Base-by-base conservation (phyloP, 1,140 invertebrate species). In the Drosophila baimaii region DNA sequence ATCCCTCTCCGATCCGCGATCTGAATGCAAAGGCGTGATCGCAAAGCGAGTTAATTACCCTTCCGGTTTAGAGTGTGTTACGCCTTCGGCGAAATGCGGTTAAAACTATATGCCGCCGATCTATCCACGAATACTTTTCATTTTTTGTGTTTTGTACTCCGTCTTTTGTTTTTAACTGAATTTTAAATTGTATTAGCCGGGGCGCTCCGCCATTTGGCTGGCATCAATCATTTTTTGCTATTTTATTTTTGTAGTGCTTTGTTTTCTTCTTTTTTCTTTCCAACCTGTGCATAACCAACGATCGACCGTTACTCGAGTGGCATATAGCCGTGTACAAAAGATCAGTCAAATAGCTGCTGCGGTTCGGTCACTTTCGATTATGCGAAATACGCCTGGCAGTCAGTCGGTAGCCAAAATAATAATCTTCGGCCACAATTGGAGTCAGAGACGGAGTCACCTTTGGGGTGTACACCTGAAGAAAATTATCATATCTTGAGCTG, bases 31-130 rank as follows among this genome's bases (percentile, higher is more conserved):
- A 90, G 86, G 78, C 85, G 89, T 90, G 89, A 91, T 91, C 81
- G 79, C 90, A 90, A 90, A 73, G 89, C 90, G 89, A 91, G 89
- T 90, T 91, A 91, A 91, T 91, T 91, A 91, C 89, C 89, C 89
- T 91, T 91, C 89, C 90, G 89, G 89, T 90, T 89, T 90, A 89
- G 84, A 89, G 84, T 91, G 90, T 85, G 89, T 91, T 83, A 91
- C 89, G 89, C 89, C 89, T 77, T 73, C 66, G 84, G 84, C 84
- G 84, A 89, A 89, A 89, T 89, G 84, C 85, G 84, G 84, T 90
- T 90, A 90, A 89, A 71, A 84, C 85, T 83, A 77, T 83, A 62
- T 52, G 49, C 49, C 49, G 49, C 49, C 71, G 71, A 65, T 86
- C 76, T 77, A 81, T 71, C 47, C 61, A 52, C 51, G 65, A 77